Evolutionary conservation across 2,113 vertebrate species (phyloP), one percentile per base, ranked within the genome.

Genomic region (Onychorhynchus coronatus): DNA sequence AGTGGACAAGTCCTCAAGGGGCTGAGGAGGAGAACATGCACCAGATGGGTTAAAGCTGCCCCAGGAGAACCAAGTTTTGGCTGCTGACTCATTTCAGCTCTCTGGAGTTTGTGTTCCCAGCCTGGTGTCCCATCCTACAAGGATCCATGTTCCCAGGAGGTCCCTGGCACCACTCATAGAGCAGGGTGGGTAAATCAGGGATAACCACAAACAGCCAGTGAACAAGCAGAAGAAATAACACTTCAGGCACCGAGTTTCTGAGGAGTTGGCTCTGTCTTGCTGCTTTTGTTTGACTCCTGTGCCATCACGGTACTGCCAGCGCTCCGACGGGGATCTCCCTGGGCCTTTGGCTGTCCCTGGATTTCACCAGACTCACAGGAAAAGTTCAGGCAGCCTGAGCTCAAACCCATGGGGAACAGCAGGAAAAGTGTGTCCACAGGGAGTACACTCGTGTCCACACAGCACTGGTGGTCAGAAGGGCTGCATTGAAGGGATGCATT

Each of bases 1-100:
- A 72, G 70, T 0, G 0, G 24, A 21, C 0, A 0, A 37, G 18
- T 30, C 39, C 59, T 74, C 0, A 0, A 28, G 85, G 44, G 20
- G 17, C 72, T 44, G n/a, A 70, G 33, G 12, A 77, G 87, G 67
- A 42, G 33, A 62, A 15, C 1, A 0, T 8, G 22, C 5, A 3
- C 68, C 73, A 66, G 44, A 22, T 1, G 4, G 24, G 22, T 44
- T 33, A 25, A 24, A 41, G 15, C 19, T 92, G 61, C 61, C 47
- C 46, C 7, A 1, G 5, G 44, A 59, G 6, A 35, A 11, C 37
- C 0, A 8, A 20, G n/a, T 59, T 62, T 52, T 0, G 0, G 39
- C 56, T 22, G 3, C 56, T 76, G 74, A 6, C 31, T 93, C 52
- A 0, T n/a, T 24, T n/a, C 52, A 50, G 21, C 27, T 84, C n/a